Percentiles rank a stretch among this genome's conserved stretches.
phyloP scores from a whole-genome alignment of 2,797 vertebrate species.

The Eutrigla gurnardus region DNA sequence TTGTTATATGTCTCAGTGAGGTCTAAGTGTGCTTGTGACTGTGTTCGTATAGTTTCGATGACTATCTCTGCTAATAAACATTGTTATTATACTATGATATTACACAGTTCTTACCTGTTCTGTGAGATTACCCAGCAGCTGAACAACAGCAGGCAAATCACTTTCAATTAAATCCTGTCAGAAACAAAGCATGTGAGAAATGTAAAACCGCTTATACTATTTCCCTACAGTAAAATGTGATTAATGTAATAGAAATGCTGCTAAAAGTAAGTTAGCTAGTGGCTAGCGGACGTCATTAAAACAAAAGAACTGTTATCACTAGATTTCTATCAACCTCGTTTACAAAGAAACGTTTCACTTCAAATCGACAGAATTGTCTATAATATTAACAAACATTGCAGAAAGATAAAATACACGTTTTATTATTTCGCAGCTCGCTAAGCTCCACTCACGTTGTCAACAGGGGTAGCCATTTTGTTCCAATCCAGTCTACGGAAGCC shows the following conservation, averaged over 20 bases:
- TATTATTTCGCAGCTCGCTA: not conserved
- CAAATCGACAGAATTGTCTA: fast-evolving
- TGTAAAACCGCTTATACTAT: not conserved
- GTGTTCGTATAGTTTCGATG: not conserved
- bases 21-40: not conserved
- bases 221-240: not conserved
- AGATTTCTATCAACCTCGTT: not conserved
- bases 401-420: not conserved
- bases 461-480: slow-evolving; percentile 80
- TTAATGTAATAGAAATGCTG: not conserved
- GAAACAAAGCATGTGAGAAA: slow-evolving; percentile 9
- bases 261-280: slow-evolving; percentile 14
- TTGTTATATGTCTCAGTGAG: too few relatives aligned
- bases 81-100: not conserved
- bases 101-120: slow-evolving; percentile 74
- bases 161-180: slow-evolving; percentile 76
- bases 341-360: fast-evolving
- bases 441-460: slow-evolving; percentile 80
- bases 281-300: slow-evolving; percentile 5
- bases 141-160: slow-evolving; percentile 78
- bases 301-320: not conserved
- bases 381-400: fast-evolving
- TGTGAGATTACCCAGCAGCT: slow-evolving; percentile 79
- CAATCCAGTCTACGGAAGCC: slow-evolving; percentile 61
- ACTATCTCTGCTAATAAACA: not conserved